Conservation (phyloP, 2,797 vertebrate species). For the Macroramphosus scolopax region DNA sequence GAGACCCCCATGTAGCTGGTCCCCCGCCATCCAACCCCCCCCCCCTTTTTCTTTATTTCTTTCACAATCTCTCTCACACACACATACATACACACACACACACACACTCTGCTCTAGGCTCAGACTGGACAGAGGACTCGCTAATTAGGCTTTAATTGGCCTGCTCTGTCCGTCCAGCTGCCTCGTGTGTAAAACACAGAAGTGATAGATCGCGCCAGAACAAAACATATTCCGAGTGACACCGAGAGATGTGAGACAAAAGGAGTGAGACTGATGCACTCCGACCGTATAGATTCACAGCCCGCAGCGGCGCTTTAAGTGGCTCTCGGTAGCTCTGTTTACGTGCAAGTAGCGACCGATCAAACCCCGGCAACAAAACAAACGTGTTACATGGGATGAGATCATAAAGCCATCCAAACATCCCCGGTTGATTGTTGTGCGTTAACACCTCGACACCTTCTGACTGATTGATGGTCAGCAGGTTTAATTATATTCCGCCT, state of each 20-base stretch:
- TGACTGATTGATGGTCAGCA: constrained; percentile 5
- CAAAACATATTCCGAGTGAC: constrained; percentile 42
- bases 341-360: neutral
- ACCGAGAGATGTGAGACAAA: constrained; percentile 13
- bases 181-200: constrained; percentile 55
- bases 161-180: constrained; percentile 75
- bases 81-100: constrained; percentile 19
- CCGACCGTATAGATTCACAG: neutral
- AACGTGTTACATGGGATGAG: neutral
- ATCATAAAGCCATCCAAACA: neutral
- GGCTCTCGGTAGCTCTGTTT: constrained; percentile 6
- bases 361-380: too few relatives aligned
- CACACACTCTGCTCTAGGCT: constrained; percentile 48
- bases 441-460: neutral
- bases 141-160: constrained; percentile 78
- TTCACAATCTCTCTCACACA: constrained; percentile 3
- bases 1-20: constrained; percentile 63
- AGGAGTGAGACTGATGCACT: constrained; percentile 6
- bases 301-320: constrained; percentile 1
- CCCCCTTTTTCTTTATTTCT: too few relatives aligned
- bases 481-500: constrained; percentile 9
- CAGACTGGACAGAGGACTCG: constrained; percentile 64
- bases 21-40: constrained; percentile 9
- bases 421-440: neutral
- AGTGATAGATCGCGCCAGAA: constrained; percentile 59